These are phyloP conservation scores for Fragum fragum DNA, from an alignment of 2,888 invertebrate species.

Conservation along the genomic window DNA sequence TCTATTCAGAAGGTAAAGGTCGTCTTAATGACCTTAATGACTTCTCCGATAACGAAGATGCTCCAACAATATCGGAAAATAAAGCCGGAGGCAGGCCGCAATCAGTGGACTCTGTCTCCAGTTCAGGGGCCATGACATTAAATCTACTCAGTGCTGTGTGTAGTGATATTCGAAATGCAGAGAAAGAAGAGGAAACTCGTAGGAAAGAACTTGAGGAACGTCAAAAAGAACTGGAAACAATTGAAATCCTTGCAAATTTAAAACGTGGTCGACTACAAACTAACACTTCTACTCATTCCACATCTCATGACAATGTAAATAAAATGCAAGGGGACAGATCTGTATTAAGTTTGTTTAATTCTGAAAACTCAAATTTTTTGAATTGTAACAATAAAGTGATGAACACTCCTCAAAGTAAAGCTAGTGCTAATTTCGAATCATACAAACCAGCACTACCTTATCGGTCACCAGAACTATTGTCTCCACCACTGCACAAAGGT, in stretches of 20 bases:
- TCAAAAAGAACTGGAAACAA: slow-evolving; percentile 65
- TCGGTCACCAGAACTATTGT: not conserved
- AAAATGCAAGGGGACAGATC: not conserved
- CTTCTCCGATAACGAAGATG: slow-evolving; percentile 52
- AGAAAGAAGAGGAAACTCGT: slow-evolving; percentile 58
- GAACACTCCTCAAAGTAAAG: not conserved
- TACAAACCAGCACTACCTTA: not conserved
- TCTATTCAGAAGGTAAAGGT: slow-evolving; percentile 61
- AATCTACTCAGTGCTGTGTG: slow-evolving; percentile 65
- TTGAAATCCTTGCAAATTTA: slow-evolving; percentile 63
- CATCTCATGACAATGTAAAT: not conserved
- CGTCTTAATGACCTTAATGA: slow-evolving; percentile 47
- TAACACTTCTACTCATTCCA: not conserved
- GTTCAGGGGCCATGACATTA: slow-evolving; percentile 46
- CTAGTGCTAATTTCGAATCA: not conserved
- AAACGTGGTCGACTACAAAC: slow-evolving; percentile 48
- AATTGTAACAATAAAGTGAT: not conserved
- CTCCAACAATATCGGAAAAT: slow-evolving; percentile 34
- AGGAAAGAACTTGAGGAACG: slow-evolving; percentile 56
- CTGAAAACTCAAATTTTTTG: not conserved
- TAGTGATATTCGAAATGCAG: slow-evolving; percentile 61
- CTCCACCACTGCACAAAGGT: not conserved
- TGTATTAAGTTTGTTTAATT: not conserved
- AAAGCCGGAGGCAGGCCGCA: slow-evolving; percentile 28
- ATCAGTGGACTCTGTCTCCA: slow-evolving; percentile 31